phyloP scores from a whole-genome alignment of 2,888 invertebrate species.

The Chaitophorus viminalis region DNA sequence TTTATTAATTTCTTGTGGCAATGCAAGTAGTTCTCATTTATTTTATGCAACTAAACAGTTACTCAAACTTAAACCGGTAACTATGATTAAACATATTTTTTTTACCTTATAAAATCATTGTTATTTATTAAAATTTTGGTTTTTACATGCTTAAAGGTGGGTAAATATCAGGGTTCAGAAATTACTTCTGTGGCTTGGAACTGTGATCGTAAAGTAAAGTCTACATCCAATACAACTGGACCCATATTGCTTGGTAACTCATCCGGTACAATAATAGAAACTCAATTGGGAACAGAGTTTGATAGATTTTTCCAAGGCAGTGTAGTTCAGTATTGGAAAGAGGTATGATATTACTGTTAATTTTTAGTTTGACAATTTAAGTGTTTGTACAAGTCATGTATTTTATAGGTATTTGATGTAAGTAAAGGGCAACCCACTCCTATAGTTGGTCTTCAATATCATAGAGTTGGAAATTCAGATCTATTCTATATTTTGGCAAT shows the following conservation, averaged over 20 bases:
- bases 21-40: slow-evolving; percentile 36
- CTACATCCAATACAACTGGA: slow-evolving; percentile 73
- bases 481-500: slow-evolving; percentile 86
- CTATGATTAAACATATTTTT: not conserved
- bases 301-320: slow-evolving; percentile 84
- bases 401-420: slow-evolving; percentile 83
- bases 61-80: slow-evolving; percentile 45
- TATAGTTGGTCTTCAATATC: slow-evolving; percentile 89
- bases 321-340: slow-evolving; percentile 83
- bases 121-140: not conserved
- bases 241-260: slow-evolving; percentile 90
- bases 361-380: not conserved
- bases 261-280: slow-evolving; percentile 89
- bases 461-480: slow-evolving; percentile 76
- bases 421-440: slow-evolving; percentile 81
- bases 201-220: slow-evolving; percentile 68
- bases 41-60: slow-evolving; percentile 52
- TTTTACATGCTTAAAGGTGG: slow-evolving; percentile 40
- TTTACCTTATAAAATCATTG: not conserved
- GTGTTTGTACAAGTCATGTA: slow-evolving; percentile 33
- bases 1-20: slow-evolving; percentile 56
- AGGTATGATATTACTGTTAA: slow-evolving; percentile 71
- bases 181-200: slow-evolving; percentile 94
- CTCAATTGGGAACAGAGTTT: slow-evolving; percentile 82
- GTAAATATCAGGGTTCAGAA: slow-evolving; percentile 68